phyloP scores from a whole-genome alignment of 2,113 vertebrate species.

The Caracal caracal region DNA sequence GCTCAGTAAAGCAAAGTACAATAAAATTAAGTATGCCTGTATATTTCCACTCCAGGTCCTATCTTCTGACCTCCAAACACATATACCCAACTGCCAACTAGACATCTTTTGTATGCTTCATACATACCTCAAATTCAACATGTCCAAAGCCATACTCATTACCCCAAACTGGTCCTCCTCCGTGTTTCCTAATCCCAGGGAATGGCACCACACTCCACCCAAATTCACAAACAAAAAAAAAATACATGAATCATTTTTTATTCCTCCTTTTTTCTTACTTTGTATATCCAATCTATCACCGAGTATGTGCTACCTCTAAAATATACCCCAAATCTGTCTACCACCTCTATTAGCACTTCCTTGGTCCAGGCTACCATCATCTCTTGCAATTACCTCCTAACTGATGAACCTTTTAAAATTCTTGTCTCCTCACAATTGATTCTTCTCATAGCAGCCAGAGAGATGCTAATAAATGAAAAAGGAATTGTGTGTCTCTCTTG shows the following conservation, averaged over 20 bases:
- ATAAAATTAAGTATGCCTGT: neutral
- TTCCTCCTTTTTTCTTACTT: neutral
- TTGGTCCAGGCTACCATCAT: neutral
- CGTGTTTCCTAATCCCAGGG: neutral
- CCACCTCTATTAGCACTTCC: neutral
- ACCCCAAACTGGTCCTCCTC: neutral
- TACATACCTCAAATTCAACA: neutral
- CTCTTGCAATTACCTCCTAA: neutral
- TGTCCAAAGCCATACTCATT: neutral
- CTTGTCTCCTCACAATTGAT: neutral
- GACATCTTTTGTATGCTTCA: neutral
- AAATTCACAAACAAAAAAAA: slow-evolving; percentile 4
- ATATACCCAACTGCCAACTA: neutral
- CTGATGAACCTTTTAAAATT: neutral
- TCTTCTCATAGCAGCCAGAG: neutral
- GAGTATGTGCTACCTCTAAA: neutral
- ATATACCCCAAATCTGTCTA: neutral
- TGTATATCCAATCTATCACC: neutral
- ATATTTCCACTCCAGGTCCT: neutral
- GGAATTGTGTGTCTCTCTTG: neutral
- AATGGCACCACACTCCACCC: neutral
- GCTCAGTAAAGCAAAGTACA: neutral
- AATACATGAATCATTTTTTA: neutral
- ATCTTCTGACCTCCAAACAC: neutral
- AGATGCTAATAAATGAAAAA: slow-evolving; percentile 24